phyloP scores from a whole-genome alignment of 2,888 invertebrate genomes.

The Polydesmus complanatus region DNA sequence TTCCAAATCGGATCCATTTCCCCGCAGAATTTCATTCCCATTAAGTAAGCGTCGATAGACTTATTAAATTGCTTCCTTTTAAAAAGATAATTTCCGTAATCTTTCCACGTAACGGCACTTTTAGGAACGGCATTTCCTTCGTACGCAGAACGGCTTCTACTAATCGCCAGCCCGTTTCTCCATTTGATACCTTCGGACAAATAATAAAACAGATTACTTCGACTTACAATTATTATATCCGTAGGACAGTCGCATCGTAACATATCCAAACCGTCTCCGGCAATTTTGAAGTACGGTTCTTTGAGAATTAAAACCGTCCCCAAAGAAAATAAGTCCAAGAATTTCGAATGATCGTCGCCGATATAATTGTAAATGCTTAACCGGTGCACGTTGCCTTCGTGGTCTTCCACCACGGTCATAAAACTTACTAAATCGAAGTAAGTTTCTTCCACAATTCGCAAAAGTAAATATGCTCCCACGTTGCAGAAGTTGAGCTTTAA shows the following conservation, averaged over 20 bases:
- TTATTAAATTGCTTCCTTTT: not conserved
- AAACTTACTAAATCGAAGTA: not conserved
- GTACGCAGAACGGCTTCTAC: not conserved
- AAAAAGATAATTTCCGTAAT: not conserved
- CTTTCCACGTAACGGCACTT: not conserved
- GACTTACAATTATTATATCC: not conserved
- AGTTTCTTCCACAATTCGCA: not conserved
- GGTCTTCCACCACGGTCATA: not conserved
- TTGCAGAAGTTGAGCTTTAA: not conserved
- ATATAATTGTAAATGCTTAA: not conserved
- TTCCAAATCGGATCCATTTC: not conserved
- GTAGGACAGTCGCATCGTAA: not conserved
- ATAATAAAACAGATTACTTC: not conserved
- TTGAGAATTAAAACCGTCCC: not conserved
- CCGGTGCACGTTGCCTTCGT: not conserved
- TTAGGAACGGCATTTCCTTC: not conserved
- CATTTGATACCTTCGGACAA: not conserved
- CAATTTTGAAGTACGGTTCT: not conserved
- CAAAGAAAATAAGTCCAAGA: not conserved
- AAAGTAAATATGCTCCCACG: not conserved
- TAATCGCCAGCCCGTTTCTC: not conserved
- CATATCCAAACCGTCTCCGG: not conserved
- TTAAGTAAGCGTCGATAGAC: not conserved
- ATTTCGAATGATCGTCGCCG: not conserved
- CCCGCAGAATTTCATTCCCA: not conserved